phyloP scores from a whole-genome alignment of 92 coral and sea anemone species.

The Phenganax subtilis region DNA sequence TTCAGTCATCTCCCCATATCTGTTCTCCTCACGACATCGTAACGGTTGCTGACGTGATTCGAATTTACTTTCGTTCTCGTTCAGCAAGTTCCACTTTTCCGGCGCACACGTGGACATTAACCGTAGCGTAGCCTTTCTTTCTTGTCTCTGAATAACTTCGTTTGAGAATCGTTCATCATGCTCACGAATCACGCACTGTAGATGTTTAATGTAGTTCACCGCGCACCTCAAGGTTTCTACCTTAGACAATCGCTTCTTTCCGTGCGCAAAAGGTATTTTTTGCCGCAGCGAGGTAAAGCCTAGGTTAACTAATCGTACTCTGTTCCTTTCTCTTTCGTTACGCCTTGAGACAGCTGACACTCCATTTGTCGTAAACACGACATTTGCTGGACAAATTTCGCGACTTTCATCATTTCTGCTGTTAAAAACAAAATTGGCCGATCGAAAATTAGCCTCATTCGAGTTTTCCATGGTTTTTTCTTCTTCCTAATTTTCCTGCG shows the following conservation, averaged over 20 bases:
- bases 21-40: background rate
- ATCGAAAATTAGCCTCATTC: background rate
- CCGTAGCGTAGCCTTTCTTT: background rate
- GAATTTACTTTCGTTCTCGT: background rate
- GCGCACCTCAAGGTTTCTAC: constrained; percentile 97
- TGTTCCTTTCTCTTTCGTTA: constrained; percentile 88
- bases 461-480: background rate
- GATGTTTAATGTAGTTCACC: constrained; percentile 87
- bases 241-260: constrained; percentile 89
- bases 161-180: constrained; percentile 56
- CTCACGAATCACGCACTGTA: constrained; percentile 80
- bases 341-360: constrained; percentile 84
- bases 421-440: background rate
- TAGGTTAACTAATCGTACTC: constrained; percentile 94
- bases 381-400: constrained; percentile 33
- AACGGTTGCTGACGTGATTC: background rate
- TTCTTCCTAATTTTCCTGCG: too few species aligned
- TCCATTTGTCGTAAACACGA: constrained; percentile 65
- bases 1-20: background rate
- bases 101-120: constrained; percentile 30
- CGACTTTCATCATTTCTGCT: background rate
- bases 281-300: constrained; percentile 90
- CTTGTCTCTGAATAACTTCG: background rate
- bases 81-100: constrained; percentile 20
- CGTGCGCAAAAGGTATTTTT: constrained; percentile 92